These are phyloP conservation scores for Peromyscus nudipes DNA, from an alignment of 2,797 vertebrate genomes.

Conservation along the genomic window DNA sequence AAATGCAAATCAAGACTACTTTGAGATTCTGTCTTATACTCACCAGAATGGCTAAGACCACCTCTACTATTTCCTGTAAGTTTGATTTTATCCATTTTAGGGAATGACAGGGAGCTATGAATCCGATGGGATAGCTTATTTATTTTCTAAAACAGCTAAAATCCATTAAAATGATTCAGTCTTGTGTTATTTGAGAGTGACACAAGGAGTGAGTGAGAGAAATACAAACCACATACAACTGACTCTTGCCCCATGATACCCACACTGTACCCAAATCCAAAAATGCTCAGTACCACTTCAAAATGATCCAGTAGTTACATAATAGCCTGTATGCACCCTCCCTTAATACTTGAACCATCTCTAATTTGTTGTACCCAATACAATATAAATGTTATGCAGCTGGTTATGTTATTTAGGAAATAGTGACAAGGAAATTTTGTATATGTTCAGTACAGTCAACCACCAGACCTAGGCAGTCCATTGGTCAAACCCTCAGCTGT, in stretches of 20 bases:
- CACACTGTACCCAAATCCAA: background rate
- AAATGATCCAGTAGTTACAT: background rate
- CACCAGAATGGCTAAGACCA: background rate
- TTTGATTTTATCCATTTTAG: background rate
- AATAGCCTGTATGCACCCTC: background rate
- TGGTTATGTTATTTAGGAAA: background rate
- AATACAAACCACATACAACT: background rate
- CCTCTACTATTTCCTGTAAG: background rate
- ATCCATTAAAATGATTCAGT: background rate
- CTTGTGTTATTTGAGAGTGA: background rate
- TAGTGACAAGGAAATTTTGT: background rate
- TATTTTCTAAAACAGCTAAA: background rate
- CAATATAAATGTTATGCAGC: background rate
- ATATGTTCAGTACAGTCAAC: background rate
- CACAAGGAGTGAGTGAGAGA: background rate
- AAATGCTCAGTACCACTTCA: background rate
- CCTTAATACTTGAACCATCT: background rate
- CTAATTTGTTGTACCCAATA: background rate
- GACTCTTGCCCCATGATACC: background rate
- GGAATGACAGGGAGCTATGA: background rate
- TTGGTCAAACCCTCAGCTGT: background rate
- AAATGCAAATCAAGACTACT: background rate
- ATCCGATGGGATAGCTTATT: background rate
- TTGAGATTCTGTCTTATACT: background rate
- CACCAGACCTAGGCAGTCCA: background rate